Base-by-base conservation (phyloP, 2,888 invertebrate species). In the Eupithecia dodoneata region DNA sequence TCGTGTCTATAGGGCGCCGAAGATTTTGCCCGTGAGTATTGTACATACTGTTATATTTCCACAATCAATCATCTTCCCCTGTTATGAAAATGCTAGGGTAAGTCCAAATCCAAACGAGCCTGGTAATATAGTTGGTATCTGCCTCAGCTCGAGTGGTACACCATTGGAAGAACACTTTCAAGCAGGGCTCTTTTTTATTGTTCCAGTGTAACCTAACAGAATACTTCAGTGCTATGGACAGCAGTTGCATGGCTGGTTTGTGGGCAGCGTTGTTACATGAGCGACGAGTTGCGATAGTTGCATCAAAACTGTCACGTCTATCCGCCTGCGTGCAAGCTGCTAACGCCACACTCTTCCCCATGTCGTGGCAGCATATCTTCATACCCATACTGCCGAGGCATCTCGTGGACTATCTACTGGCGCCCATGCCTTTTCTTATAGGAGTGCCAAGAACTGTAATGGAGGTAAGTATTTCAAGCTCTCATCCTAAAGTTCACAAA, bases 351-450 rank as follows among this genome's bases (percentile, higher is more conserved):
- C 96, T 99, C 66, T 99, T 99, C 93, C 99, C 99, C 0, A 99
- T 99, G 99, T 97, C 97, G 83, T 99, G 99, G 99, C 99, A 99
- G 93, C 99, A 99, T 88, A 98, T 99, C 88, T 99, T 98, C 92
- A 99, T 99, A 92, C 99, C 99, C 74, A 97, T 99, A 84, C 94
- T 99, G 87, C 99, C 99, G 42, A 96, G 97, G 90, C 97, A 97
- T 88, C 96, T 99, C 80, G 97, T 98, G 83, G 99, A 99, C 92
- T 98, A 98, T 91, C 94, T 99, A 82, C 95, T 97, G 84, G 99
- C 99, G 15, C 99, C 99, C 1, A 99, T 99, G 99, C 99, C 99
- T 71, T 99, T 98, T 95, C 96, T 99, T 71, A 99, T 99, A 87
- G 99, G 99, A 79, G 98, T 99, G 80, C 99, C 99, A 82, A 96